These are phyloP conservation scores for Sandelia bainsii DNA, from an alignment of 2,797 vertebrate genomes.

Conservation along the genomic window DNA sequence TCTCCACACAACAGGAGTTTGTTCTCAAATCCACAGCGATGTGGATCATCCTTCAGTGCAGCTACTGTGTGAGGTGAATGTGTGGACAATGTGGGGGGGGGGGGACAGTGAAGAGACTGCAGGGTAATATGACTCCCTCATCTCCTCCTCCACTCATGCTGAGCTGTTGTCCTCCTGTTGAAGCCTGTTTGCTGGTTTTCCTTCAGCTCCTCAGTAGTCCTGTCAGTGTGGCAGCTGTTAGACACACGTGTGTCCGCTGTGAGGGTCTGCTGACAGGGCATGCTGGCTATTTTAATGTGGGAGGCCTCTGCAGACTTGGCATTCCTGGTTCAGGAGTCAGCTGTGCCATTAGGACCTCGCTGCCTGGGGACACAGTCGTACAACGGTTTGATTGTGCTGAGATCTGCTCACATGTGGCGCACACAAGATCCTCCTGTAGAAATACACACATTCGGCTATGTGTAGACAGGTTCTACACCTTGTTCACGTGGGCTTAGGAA, in stretches of 20 bases:
- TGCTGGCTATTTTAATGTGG: conserved; percentile 83
- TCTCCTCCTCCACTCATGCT: conserved; percentile 13
- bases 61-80: not conserved
- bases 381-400: conserved; percentile 66
- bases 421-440: conserved; percentile 18
- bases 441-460: conserved; percentile 8
- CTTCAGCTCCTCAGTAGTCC: conserved; percentile 1
- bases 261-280: conserved; percentile 79
- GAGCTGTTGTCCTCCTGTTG: conserved; percentile 35
- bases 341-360: conserved; percentile 67
- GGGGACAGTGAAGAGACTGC: not conserved
- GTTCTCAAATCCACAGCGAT: conserved; percentile 5
- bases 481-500: not conserved
- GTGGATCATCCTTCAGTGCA: not conserved
- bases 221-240: conserved; percentile 80
- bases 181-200: not conserved
- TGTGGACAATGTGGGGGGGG: too few relatives aligned
- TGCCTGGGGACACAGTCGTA: conserved; percentile 48
- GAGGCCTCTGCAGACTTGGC: conserved; percentile 67
- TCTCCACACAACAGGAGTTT: conserved; percentile 22
- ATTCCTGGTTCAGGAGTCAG: conserved; percentile 80
- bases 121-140: conserved; percentile 38
- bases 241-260: conserved; percentile 47
- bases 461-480: conserved; percentile 17
- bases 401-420: conserved; percentile 48